Conservation (phyloP, 2,113 vertebrate genomes). For the Corythornis vintsioides region DNA sequence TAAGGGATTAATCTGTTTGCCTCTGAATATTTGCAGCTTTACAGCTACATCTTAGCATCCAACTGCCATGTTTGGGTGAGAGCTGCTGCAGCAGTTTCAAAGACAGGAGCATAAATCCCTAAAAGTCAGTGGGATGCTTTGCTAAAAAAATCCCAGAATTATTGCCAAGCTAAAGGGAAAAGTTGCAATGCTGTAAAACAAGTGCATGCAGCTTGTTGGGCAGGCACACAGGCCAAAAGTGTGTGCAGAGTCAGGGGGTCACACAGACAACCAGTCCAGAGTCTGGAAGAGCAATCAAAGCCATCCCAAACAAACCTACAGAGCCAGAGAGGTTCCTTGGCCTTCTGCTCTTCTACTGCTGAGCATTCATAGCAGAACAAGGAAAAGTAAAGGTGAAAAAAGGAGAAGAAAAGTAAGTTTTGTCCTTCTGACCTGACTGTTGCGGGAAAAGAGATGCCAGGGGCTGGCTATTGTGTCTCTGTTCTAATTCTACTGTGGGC, state of each 20-base stretch:
- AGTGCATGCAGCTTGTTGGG: background rate
- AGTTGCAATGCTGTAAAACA: background rate
- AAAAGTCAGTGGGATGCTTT: background rate
- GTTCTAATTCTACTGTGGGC: background rate
- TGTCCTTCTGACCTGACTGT: background rate
- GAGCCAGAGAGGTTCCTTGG: background rate
- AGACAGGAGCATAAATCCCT: background rate
- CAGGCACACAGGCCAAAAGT: background rate
- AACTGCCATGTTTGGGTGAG: background rate
- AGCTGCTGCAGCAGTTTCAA: background rate
- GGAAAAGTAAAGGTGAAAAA: background rate
- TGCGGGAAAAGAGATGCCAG: background rate
- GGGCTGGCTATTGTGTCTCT: background rate
- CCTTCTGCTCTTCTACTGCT: background rate
- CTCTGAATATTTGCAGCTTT: conserved; percentile 22
- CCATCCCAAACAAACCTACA: background rate
- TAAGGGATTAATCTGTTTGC: background rate
- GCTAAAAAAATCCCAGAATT: background rate
- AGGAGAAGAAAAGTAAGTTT: background rate
- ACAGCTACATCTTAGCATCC: background rate
- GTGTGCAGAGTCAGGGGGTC: background rate
- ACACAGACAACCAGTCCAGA: background rate
- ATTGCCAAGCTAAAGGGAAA: background rate
- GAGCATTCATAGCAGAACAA: background rate
- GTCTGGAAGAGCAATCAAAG: background rate